Base-by-base conservation (phyloP, 2,113 vertebrate species). In the Paracanthobrama guichenoti region DNA sequence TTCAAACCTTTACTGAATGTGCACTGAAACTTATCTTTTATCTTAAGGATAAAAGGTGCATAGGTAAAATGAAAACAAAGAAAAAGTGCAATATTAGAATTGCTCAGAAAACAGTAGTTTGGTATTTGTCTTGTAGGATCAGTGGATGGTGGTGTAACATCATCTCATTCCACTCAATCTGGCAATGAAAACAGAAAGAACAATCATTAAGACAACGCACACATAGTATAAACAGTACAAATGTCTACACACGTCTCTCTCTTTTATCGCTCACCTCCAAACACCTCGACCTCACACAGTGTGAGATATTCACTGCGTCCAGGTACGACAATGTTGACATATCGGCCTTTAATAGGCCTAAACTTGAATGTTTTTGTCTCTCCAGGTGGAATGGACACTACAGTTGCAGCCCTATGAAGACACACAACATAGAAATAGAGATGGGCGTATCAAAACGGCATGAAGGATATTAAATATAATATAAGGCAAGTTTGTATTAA, bases 221-320 rank as follows among this genome's bases (percentile, higher is more conserved):
- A 64, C 26, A 64, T 46, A 13, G 44, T 46, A 46, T 46, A 46
- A 46, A 46, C 4, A 48, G 3, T 3, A 13, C 3, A 48, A 48
- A 48, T 48, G 3, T 48, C 6, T 39, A 39, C 3, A 6, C 35
- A 39, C 35, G 4, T n/a, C 31, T 69, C 31, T 69, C 28, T 66
- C 28, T 28, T 64, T 64, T 31, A 18, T 66, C 14, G 1, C 66
- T 39, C 2, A 69, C 66, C 66, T 39, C 18, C 4, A 39, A 22
- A 77, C 0, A 77, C 50, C 50, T 57, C 18, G 3, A 77, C 28
- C 18, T 77, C 74, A 77, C 74, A 77, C 50, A 77, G 74, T 3
- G 28, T 57, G 28, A 77, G 74, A 0, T 1, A 4, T 6, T 77
- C 31, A 8, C 2, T 57, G 18, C 50, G 26, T 1, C 50, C 50